A percentile compares a stretch with the other conserved stretches of the same genome.
These are phyloP conservation scores for Drosophila tanythrix DNA, from an alignment of 2,888 invertebrate genomes.

Conservation along the genomic window DNA sequence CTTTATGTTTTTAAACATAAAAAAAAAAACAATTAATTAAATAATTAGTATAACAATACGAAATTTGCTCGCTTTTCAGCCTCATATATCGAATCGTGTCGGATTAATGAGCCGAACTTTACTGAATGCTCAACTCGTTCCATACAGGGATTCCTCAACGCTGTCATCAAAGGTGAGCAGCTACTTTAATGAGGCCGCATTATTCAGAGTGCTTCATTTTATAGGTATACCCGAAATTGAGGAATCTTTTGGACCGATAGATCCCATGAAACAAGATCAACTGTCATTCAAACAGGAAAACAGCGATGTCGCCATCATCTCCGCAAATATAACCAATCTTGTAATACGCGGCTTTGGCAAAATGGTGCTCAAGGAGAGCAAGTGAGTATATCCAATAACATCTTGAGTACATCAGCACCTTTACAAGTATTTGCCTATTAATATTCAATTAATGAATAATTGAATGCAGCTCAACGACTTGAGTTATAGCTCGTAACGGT, in stretches of 20 bases:
- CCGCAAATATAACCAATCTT: conserved; percentile 89
- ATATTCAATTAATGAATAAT: conserved; percentile 1
- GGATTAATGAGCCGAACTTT: conserved; percentile 88
- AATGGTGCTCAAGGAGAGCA: conserved; percentile 87
- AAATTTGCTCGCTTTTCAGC: conserved; percentile 86
- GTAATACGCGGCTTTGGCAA: conserved; percentile 88
- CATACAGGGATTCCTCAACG: conserved; percentile 86
- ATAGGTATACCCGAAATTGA: conserved; percentile 76
- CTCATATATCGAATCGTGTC: conserved; percentile 88
- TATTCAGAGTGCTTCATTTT: neutral
- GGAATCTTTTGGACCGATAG: conserved; percentile 87
- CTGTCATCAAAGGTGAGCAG: conserved; percentile 85
- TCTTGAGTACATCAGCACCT: neutral
- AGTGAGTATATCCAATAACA: conserved; percentile 84
- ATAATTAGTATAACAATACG: neutral
- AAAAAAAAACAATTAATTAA: neutral
- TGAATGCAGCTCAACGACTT: conserved; percentile 6
- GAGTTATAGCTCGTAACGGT: conserved; percentile 7
- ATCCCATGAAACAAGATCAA: conserved; percentile 88
- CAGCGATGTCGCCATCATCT: conserved; percentile 88
- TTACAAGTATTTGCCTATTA: neutral
- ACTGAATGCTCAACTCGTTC: conserved; percentile 88
- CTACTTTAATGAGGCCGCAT: conserved; percentile 14
- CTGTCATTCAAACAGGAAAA: conserved; percentile 89
- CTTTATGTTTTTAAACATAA: neutral